Conservation (phyloP, 2,888 invertebrate genomes). For the Meandrusa payeni region DNA sequence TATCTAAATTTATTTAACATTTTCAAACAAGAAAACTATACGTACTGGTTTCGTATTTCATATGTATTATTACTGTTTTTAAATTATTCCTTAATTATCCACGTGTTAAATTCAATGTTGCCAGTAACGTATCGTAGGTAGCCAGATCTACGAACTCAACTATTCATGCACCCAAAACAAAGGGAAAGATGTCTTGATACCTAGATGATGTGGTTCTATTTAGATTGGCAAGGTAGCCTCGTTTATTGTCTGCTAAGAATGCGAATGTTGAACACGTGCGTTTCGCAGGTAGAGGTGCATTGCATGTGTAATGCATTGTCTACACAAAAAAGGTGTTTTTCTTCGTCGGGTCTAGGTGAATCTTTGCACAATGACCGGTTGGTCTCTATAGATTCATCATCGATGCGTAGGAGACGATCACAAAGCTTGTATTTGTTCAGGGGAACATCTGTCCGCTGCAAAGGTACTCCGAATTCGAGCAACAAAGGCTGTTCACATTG, state of each 20-base stretch:
- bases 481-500: constrained; percentile 60
- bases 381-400: constrained; percentile 59
- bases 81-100: too few relatives aligned
- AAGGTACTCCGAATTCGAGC: constrained; percentile 59
- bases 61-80: too few relatives aligned
- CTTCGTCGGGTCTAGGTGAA: constrained; percentile 55
- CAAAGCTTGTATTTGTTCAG: constrained; percentile 67
- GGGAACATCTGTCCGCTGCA: constrained; percentile 67
- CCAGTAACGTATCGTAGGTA: too few relatives aligned
- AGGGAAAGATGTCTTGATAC: constrained; percentile 45
- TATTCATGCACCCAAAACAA: constrained; percentile 30
- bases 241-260: constrained; percentile 53
- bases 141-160: constrained; percentile 43
- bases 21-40: too few relatives aligned
- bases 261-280: constrained; percentile 76
- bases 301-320: constrained; percentile 74
- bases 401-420: constrained; percentile 67
- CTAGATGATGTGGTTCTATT: constrained; percentile 42
- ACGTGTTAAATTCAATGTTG: too few relatives aligned
- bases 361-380: constrained; percentile 71
- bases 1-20: too few relatives aligned
- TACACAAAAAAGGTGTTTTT: constrained; percentile 60
- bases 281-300: constrained; percentile 67
- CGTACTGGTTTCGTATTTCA: too few relatives aligned
- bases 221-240: constrained; percentile 42